phyloP scores from a whole-genome alignment of 2,113 vertebrate species.

The Odobenus rosmarus region DNA sequence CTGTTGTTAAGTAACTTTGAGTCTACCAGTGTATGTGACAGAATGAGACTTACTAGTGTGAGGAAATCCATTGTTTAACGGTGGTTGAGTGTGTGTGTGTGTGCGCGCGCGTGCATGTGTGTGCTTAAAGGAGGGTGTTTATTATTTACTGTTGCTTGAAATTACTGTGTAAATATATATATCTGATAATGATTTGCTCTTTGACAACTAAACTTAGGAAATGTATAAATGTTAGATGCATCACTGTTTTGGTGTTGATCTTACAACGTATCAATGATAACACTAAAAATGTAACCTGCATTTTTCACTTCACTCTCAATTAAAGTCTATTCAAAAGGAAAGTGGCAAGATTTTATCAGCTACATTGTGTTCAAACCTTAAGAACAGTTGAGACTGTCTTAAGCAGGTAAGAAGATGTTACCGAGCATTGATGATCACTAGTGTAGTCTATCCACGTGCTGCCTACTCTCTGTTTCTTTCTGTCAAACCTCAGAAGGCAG shows the following conservation, averaged over 20 bases:
- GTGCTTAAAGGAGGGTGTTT: conserved; percentile 84
- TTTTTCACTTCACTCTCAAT: conserved; percentile 89
- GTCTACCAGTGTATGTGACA: conserved; percentile 83
- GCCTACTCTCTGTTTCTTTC: conserved; percentile 80
- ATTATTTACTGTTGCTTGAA: conserved; percentile 90
- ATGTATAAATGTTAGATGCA: conserved; percentile 86
- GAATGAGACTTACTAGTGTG: conserved; percentile 82
- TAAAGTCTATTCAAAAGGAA: conserved; percentile 89
- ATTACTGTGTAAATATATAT: conserved; percentile 86
- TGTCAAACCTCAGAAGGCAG: conserved; percentile 77
- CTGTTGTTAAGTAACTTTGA: conserved; percentile 86
- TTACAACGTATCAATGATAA: conserved; percentile 84
- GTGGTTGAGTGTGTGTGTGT: conserved; percentile 9
- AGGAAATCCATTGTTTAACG: conserved; percentile 85
- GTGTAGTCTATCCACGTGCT: conserved; percentile 81
- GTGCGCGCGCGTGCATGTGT: too few species aligned
- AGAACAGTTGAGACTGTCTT: conserved; percentile 63
- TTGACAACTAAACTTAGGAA: conserved; percentile 87
- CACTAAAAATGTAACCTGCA: conserved; percentile 89
- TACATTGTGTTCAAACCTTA: conserved; percentile 83
- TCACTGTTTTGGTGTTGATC: conserved; percentile 86
- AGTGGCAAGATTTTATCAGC: conserved; percentile 80
- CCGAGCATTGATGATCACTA: conserved; percentile 75
- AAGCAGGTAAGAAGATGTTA: conserved; percentile 70
- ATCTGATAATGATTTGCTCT: conserved; percentile 89